Evolutionary conservation across 2,888 invertebrate genomes (phyloP).

Genomic region (Empis livida): DNA sequence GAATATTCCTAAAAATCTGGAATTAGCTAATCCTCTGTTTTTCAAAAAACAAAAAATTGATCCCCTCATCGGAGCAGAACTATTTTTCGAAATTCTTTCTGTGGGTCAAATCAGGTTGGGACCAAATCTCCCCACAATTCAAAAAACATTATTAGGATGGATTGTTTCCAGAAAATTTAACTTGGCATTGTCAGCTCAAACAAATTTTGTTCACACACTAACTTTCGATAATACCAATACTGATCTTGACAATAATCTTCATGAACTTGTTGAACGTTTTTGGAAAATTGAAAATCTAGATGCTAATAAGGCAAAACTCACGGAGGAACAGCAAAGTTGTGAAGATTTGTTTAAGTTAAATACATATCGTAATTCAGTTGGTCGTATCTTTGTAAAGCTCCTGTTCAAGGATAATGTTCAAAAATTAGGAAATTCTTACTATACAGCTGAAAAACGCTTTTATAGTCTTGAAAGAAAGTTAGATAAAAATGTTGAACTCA

Average conservation of each 20-base stretch:
- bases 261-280: constrained; percentile 1
- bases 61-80: constrained; percentile 1
- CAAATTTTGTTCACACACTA: too few species aligned
- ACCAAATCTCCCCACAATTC: constrained; percentile 7
- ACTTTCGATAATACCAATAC: background rate
- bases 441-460: background rate
- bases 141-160: constrained; percentile 11
- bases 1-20: background rate
- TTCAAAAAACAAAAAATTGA: background rate
- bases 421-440: background rate
- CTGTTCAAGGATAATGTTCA: constrained; percentile 1
- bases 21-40: background rate
- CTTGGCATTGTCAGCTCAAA: background rate
- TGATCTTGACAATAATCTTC: background rate
- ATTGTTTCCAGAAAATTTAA: background rate
- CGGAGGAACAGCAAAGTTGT: constrained; percentile 8
- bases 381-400: constrained; percentile 8
- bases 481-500: constrained; percentile 1
- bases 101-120: constrained; percentile 11
- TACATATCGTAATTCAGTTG: constrained; percentile 2
- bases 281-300: constrained; percentile 10
- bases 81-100: constrained; percentile 10
- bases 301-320: constrained; percentile 2
- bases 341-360: constrained; percentile 8
- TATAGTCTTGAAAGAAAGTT: background rate